Conservation (phyloP, 1,140 invertebrate species). For the Himalopsyche phryganea region DNA sequence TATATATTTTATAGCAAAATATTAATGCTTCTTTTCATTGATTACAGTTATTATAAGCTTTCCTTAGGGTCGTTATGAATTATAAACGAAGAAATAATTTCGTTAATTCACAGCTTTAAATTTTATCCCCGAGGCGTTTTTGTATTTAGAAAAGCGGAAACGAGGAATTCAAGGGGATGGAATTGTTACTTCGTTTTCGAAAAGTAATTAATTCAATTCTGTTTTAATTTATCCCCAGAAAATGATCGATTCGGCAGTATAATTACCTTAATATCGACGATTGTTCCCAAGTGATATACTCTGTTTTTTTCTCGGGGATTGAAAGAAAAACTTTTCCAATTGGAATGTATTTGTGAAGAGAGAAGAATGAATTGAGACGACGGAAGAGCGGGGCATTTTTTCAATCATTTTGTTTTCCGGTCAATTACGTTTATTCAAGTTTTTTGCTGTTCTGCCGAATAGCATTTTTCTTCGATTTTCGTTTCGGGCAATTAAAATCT, state of each 20-base stretch:
- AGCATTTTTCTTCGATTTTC: not conserved
- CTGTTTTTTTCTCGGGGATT: not conserved
- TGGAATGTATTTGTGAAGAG: not conserved
- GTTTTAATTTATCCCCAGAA: not conserved
- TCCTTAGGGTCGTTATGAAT: too few relatives aligned
- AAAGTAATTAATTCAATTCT: not conserved
- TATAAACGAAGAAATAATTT: too few relatives aligned
- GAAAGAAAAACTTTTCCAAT: not conserved
- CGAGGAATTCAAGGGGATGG: not conserved
- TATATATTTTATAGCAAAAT: too few relatives aligned
- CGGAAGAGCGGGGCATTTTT: not conserved
- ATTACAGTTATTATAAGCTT: too few relatives aligned
- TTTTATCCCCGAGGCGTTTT: not conserved
- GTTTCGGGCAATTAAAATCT: slow-evolving; percentile 3
- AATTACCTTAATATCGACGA: not conserved
- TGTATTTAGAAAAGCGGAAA: not conserved
- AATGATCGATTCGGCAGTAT: not conserved
- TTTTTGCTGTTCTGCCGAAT: not conserved
- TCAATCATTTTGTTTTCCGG: slow-evolving; percentile 28
- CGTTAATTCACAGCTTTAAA: too few relatives aligned
- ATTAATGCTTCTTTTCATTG: too few relatives aligned
- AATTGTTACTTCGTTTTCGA: not conserved
- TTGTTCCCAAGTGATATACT: not conserved
- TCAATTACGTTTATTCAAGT: slow-evolving; percentile 27
- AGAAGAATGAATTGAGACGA: not conserved